Base-by-base conservation (phyloP, 1,140 invertebrate species). In the Brachionus rotundiformis region DNA sequence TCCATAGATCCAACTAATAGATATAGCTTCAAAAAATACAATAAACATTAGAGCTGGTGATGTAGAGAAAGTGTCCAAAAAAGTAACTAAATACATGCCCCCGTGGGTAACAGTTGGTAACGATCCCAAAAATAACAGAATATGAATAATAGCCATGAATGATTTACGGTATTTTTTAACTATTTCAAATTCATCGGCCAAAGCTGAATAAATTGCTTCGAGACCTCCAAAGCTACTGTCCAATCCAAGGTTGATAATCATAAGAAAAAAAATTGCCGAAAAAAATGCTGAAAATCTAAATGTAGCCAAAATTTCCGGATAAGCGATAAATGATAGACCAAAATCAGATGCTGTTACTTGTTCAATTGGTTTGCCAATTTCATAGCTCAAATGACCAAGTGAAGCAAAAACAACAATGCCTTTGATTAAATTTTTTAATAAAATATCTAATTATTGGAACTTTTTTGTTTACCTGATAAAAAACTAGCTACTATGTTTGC, bases 181-280 rank as follows among this genome's bases (percentile, higher is more conserved):
- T 47, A 41, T 25, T 39, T 41, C 16, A 29, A 75, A 75, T 41
- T 61, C 31, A 59, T 82, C 81, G 7, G 39, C 31, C 10, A 82
- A 33, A 1, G 68, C 41, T 39, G 68, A 27, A 47, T 75, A 82
- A 6, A 82, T 76, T 54, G 68, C 54, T 82, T 82, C 68, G 13
- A 82, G 31, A 10, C 49, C 68, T 25, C 68, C 81, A 23, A 75
- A 82, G 10, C 27, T 49, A 36, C 68, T 82, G 29, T 76, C 71
- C 11, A 82, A 10, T 16, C 81, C 71, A 16, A 95, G 90, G 85
- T 94, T 94, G 23, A 95, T 90, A 73, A 95, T 90, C 93, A 95
- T 95, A 84, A 94, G 92, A 90, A 95, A 95, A 88, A 95, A 95
- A 82, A 95, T 88, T 0, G 93, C 92, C 0, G 93, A 91, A 93